Base-by-base conservation (phyloP, 2,113 vertebrate genomes). In the Corvus hawaiiensis region DNA sequence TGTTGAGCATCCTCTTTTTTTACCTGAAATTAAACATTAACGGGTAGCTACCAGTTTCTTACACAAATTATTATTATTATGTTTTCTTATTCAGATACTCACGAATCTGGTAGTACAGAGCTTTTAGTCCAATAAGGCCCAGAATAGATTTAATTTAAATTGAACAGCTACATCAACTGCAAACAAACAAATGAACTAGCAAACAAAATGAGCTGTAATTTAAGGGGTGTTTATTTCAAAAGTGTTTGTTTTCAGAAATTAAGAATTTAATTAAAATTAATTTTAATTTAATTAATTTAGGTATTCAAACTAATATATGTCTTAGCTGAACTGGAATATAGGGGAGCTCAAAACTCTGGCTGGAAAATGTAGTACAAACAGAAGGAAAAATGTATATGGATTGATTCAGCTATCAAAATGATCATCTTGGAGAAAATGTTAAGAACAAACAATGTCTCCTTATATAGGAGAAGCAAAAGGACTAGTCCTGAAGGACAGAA, bases 381-480 rank as follows among this genome's bases (percentile, higher is more conserved):
- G 35, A n/a, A 16, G 14, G 13, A 9, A 61, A 80, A 76, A 80
- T 4, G 2, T 80, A 9, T 21, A 9, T 9, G 7, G 15, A 35
- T 16, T 52, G 9, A 6, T 43, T 69, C 11, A 51, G 5, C 16
- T 71, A 30, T 35, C 0, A 0, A 64, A 84, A 44, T 16, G 0
- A 48, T 15, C 4, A 68, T 6, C 19, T 37, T 44, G 41, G 13
- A 51, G 44, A 64, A 44, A 10, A 16, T 12, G 9, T 41, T 66
- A 56, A 80, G 46, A 84, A 20, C 30, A 61, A 83, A 41, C 9
- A 58, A 28, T n/a, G 12, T 55, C 21, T 89, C 11, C 13, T 52
- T 8, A 16, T 1, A 0, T 11, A 68, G 39, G 4, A 74, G 33
- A 51, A 46, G 7, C 1, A 4, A 46, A 55, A 44, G 32, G 14